phyloP scores from a whole-genome alignment of 2,888 invertebrate species.

The Zaprionus bogoriensis region DNA sequence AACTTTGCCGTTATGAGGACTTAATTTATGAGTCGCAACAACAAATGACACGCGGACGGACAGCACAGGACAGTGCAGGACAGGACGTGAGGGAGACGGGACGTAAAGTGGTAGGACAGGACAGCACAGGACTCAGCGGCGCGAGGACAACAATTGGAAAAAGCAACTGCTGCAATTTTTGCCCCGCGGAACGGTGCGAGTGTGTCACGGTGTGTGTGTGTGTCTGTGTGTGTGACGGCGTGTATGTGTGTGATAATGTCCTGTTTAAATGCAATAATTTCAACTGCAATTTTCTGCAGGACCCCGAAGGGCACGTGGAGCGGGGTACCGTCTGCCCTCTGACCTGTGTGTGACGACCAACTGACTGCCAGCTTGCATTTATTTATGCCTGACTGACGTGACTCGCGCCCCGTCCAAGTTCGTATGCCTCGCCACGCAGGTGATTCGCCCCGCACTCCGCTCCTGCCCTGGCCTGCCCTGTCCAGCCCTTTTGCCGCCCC shows the following conservation, averaged over 20 bases:
- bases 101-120: not conserved
- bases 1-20: constrained; percentile 82
- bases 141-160: constrained; percentile 61
- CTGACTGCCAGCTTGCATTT: constrained; percentile 80
- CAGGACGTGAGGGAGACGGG: no score
- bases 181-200: constrained; percentile 7
- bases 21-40: constrained; percentile 81
- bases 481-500: not conserved
- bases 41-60: constrained; percentile 49
- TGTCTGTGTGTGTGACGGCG: not conserved
- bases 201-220: not conserved
- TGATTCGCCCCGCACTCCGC: constrained; percentile 19
- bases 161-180: constrained; percentile 70
- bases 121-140: constrained; percentile 16
- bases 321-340: no score
- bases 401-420: constrained; percentile 19
- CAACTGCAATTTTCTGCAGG: constrained; percentile 65
- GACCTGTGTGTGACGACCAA: constrained; percentile 72
- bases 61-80: constrained; percentile 6
- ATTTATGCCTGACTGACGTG: constrained; percentile 80
- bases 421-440: constrained; percentile 51
- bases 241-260: constrained; percentile 67
- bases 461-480: no score
- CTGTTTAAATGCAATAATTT: constrained; percentile 80
- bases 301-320: no score